These are phyloP conservation scores for Podotricha telesiphe DNA, from an alignment of 2,888 invertebrate genomes.

Conservation along the genomic window DNA sequence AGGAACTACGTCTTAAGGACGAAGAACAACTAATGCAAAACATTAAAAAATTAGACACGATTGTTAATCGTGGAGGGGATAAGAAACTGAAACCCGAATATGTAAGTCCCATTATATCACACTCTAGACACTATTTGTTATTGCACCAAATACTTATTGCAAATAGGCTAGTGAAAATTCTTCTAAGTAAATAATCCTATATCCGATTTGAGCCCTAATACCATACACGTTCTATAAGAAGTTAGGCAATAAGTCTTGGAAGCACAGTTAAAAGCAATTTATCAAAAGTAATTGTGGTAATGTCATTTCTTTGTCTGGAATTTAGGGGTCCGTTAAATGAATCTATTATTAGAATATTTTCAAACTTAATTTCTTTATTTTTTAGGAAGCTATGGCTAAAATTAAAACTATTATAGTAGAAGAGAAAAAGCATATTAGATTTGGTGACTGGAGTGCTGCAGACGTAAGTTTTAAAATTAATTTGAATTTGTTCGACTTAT, in stretches of 20 bases:
- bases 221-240: no score
- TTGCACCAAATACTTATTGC: neutral
- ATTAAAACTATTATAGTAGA: conserved; percentile 92
- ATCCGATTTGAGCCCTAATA: no score
- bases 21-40: conserved; percentile 92
- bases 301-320: no score
- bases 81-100: conserved; percentile 98
- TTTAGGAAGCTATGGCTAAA: conserved; percentile 93
- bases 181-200: no score
- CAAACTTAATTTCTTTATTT: conserved; percentile 38
- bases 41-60: conserved; percentile 93
- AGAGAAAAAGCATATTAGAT: conserved; percentile 96
- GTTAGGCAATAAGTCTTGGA: no score
- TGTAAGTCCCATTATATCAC: conserved; percentile 82
- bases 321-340: no score
- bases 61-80: conserved; percentile 92
- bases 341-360: no score
- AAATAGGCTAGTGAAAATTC: no score
- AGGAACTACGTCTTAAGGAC: conserved; percentile 97
- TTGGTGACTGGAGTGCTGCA: conserved; percentile 95
- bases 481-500: neutral
- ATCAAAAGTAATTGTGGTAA: no score
- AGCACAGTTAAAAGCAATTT: no score
- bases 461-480: conserved; percentile 87
- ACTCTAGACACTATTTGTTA: neutral